These are phyloP conservation scores for Anthoscopus minutus DNA, from an alignment of 2,113 vertebrate species.

Conservation along the genomic window DNA sequence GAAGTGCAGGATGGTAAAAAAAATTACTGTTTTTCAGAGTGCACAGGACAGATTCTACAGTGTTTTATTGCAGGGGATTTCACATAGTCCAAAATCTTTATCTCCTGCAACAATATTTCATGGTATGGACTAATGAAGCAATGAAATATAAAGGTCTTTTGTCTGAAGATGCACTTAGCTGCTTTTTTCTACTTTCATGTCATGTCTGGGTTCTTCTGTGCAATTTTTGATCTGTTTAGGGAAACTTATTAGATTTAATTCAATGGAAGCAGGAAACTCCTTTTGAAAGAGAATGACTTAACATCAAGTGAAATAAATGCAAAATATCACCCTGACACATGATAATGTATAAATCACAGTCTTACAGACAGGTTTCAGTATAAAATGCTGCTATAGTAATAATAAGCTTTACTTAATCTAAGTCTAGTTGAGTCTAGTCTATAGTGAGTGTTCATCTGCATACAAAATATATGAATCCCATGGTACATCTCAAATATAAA, in stretches of 20 bases:
- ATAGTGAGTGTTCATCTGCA: background rate
- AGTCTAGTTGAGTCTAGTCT: background rate
- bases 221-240: constrained; percentile 50
- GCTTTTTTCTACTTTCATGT: constrained; percentile 35
- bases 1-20: background rate
- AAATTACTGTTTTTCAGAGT: constrained; percentile 37
- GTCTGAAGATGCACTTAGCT: constrained; percentile 43
- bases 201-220: constrained; percentile 18
- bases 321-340: constrained; percentile 3
- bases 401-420: background rate
- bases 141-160: constrained; percentile 50
- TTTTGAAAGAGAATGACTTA: constrained; percentile 29
- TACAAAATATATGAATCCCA: background rate
- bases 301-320: background rate
- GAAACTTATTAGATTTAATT: constrained; percentile 30
- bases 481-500: background rate
- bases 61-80: constrained; percentile 49
- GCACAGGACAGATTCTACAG: background rate
- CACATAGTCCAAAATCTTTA: constrained; percentile 46
- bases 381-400: background rate
- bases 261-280: background rate
- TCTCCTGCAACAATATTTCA: constrained; percentile 28
- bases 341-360: background rate
- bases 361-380: background rate
- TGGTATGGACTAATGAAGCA: constrained; percentile 55